Base-by-base conservation (phyloP, 2,888 invertebrate genomes). In the Muscina levida region DNA sequence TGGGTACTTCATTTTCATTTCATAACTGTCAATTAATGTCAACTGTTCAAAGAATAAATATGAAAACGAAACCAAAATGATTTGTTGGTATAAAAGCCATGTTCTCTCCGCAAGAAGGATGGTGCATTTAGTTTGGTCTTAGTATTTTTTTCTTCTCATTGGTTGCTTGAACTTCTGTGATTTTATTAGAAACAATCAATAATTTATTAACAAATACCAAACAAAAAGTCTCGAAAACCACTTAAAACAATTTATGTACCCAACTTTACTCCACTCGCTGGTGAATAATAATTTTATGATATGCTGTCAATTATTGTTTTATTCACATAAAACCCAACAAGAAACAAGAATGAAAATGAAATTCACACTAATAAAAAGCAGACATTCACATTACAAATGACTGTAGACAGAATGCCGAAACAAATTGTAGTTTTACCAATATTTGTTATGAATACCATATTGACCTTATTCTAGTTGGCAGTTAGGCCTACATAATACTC, bases 21-120 rank as follows among this genome's bases (percentile, higher is more conserved):
- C 37, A 67, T 68, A 72, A 39, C 68, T 79, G 79, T 76, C 79
- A 76, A 79, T 79, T 76, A 79, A 65, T 75, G 79, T 75, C 67
- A 79, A 78, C 46, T 22, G 65, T 26, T 39, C 11, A 53, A 53
- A 53, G 62, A 71, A 42, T 10, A 56, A 44, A 42, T 26, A 62
- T 15, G 2, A 31, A 51, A 68, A 5, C 31, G 8, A 44, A 44
- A 66, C 48, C 26, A 67, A 67, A 66, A 39, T 0, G n/a, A n/a
- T n/a, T n/a, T n/a, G n/a, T n/a, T n/a, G n/a, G n/a, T n/a, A n/a
- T n/a, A n/a, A n/a, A n/a, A n/a, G n/a, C n/a, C n/a, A n/a, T n/a
- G n/a, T n/a, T n/a, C n/a, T n/a, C n/a, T n/a, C n/a, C n/a, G n/a
- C n/a, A n/a, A n/a, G n/a, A n/a, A n/a, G n/a, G n/a, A n/a, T n/a